Evolutionary conservation across 2,113 vertebrate species (phyloP), one percentile per base, ranked within the genome.

Genomic region (Actenoides hombroni): DNA sequence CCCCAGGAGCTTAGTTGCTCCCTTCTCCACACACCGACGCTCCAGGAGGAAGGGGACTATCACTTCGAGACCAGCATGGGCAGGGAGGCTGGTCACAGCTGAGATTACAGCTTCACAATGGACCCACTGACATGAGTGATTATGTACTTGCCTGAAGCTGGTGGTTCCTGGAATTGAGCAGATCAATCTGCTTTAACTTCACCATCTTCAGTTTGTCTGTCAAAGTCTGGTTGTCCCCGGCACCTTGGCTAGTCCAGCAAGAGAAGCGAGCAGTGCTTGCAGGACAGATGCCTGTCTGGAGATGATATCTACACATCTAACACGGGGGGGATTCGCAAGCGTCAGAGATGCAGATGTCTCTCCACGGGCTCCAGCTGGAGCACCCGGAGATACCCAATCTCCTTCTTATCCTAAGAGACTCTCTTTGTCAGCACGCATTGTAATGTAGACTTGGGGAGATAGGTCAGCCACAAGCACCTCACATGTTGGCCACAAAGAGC

Each of bases 41-140:
- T 53, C 28, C 29, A 37, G 42, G 54, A 7, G 63, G 59, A n/a
- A 29, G 33, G 40, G 60, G 40, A 23, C 33, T 33, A 3, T 8
- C 0, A 6, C 16, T 49, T 26, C 2, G 0, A 46, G 44, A 25
- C 51, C 60, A 60, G 29, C 24, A 1, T n/a, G 46, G 7, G 51
- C 3, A 40, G 59, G 29, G 17, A 40, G 51, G 49, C 20, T 39
- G 42, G 39, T 17, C 57, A 26, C n/a, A 48, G 53, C 53, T 33
- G 79, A 31, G 46, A 17, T 4, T 25, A 73, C 46, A 37, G 40
- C 35, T 85, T 69, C 69, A 35, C 5, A 63, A 39, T 0, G 4
- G n/a, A 56, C 21, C 54, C 1, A 0, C 13, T 56, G 39, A 51
- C 74, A 56, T 5, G 11, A 56, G 31, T 5, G 31, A 28, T 42